These are phyloP conservation scores for Trematomus loennbergii DNA, from an alignment of 2,113 vertebrate species.

Conservation along the genomic window DNA sequence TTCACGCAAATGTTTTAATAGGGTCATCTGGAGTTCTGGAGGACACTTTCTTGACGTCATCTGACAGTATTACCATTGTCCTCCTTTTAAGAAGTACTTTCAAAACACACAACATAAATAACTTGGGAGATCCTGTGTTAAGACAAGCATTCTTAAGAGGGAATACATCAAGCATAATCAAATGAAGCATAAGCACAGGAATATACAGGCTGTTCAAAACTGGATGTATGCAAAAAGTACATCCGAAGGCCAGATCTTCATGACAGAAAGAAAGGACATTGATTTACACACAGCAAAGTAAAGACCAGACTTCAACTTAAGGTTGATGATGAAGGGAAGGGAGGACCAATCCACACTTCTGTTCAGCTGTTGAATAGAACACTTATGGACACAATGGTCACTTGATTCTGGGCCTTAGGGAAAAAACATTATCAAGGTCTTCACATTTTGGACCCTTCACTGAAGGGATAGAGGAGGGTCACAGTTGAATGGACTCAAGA, in stretches of 20 bases:
- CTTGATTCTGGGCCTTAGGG: background rate
- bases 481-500: background rate
- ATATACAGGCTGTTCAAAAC: background rate
- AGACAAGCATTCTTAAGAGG: background rate
- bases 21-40: constrained; percentile 48
- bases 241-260: background rate
- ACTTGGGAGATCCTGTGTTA: background rate
- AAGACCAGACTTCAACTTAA: background rate
- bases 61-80: constrained; percentile 13
- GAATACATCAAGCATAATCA: background rate
- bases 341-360: background rate
- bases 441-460: background rate
- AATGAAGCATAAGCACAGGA: background rate
- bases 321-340: background rate
- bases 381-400: background rate
- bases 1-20: constrained; percentile 41
- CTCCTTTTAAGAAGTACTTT: constrained; percentile 7
- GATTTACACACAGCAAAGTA: background rate
- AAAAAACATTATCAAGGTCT: background rate
- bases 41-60: constrained; percentile 26
- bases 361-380: background rate
- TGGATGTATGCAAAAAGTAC: background rate
- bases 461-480: background rate
- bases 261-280: background rate
- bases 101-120: constrained; percentile 1